A percentile compares a stretch with the other conserved stretches of the same genome.
These are phyloP conservation scores for Thalassaphorura encarpata DNA, from an alignment of 1,140 invertebrate genomes.

Conservation along the genomic window DNA sequence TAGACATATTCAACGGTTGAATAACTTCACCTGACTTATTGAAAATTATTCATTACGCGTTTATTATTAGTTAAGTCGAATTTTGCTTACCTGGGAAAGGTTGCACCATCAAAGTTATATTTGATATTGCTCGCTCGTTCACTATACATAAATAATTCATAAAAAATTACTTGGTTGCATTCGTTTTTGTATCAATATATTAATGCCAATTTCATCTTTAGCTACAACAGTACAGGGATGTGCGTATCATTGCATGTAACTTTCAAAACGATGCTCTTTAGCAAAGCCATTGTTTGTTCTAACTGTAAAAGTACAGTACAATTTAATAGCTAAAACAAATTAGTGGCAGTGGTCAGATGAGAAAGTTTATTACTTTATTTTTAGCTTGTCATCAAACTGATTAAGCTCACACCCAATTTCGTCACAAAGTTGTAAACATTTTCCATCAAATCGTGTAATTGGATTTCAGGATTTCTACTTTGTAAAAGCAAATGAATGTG, in stretches of 20 bases:
- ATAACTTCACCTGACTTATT: too few species aligned
- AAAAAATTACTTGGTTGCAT: not conserved
- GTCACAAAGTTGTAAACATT: not conserved
- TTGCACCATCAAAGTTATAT: slow-evolving; percentile 34
- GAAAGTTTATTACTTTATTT: not conserved
- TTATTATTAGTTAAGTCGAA: too few species aligned
- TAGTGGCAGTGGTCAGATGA: not conserved
- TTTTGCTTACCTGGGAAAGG: slow-evolving; percentile 12
- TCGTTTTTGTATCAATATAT: not conserved
- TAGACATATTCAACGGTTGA: too few species aligned
- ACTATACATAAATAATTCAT: slow-evolving; percentile 19
- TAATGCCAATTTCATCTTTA: not conserved
- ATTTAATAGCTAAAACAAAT: not conserved
- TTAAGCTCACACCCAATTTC: not conserved
- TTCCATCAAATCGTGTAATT: not conserved
- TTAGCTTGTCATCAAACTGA: not conserved
- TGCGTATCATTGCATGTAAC: too few species aligned
- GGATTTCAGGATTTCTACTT: too few species aligned
- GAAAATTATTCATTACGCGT: too few species aligned
- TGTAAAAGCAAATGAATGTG: too few species aligned
- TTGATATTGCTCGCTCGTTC: slow-evolving; percentile 31
- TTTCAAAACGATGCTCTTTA: too few species aligned
- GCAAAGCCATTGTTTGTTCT: too few species aligned
- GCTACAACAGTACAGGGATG: not conserved
- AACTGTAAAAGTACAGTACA: too few species aligned